Percentiles rank a stretch among this genome's conserved stretches.
Evolutionary conservation across 2,797 vertebrate species (phyloP).

Genomic region (Loris lydekkerianus): DNA sequence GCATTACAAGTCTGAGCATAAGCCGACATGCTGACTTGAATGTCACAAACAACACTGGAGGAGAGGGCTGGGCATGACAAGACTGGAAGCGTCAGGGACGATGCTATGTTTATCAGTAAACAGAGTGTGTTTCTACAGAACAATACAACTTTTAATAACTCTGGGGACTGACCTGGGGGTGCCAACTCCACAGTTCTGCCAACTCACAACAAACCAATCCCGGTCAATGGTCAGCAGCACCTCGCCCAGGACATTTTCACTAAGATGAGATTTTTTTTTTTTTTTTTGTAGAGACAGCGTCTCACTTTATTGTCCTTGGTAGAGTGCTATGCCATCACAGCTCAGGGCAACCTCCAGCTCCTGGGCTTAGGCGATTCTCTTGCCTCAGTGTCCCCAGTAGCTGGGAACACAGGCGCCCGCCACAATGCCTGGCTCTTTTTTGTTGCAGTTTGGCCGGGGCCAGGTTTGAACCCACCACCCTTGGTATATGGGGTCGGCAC

Average conservation of each 20-base stretch:
- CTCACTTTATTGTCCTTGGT: too few species aligned
- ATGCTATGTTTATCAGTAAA: neutral
- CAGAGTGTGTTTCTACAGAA: accelerated
- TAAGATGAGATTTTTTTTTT: neutral
- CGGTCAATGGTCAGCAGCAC: accelerated
- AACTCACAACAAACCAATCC: neutral
- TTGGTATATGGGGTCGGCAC: too few species aligned
- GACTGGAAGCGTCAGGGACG: accelerated
- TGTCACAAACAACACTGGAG: neutral
- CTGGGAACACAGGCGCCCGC: too few species aligned
- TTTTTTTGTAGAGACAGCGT: too few species aligned
- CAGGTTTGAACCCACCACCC: too few species aligned
- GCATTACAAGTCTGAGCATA: slow-evolving; percentile 64
- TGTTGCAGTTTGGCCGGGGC: too few species aligned
- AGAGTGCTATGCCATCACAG: too few species aligned
- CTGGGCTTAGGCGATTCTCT: too few species aligned
- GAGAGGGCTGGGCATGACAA: neutral
- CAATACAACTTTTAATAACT: accelerated
- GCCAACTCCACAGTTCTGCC: neutral
- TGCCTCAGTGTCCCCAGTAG: too few species aligned
- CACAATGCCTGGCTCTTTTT: too few species aligned
- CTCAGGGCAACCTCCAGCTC: too few species aligned
- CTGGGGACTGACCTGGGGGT: neutral
- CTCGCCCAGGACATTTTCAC: neutral
- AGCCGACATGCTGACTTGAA: neutral